These are phyloP conservation scores for Elysia crispata DNA, from an alignment of 2,888 invertebrate genomes.

Conservation along the genomic window DNA sequence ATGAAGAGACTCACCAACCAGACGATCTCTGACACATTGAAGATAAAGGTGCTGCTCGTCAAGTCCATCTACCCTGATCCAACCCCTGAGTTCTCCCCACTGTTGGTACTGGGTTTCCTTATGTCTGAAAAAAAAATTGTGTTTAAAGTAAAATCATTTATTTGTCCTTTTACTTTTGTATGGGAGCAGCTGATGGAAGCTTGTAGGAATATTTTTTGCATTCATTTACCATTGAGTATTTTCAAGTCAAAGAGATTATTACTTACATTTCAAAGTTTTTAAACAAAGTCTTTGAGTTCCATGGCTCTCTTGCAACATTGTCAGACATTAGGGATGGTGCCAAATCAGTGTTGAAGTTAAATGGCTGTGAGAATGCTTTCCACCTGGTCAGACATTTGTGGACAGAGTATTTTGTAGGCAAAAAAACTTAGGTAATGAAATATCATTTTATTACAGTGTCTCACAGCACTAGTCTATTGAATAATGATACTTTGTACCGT, in stretches of 20 bases:
- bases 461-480: no score
- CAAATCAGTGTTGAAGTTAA: constrained; percentile 72
- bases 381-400: constrained; percentile 60
- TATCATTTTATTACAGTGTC: no score
- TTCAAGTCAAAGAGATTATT: no score
- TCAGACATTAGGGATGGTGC: constrained; percentile 63
- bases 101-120: constrained; percentile 76
- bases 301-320: constrained; percentile 71
- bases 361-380: constrained; percentile 68
- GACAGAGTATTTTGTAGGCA: background rate
- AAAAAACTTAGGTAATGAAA: no score
- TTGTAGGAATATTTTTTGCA: no score
- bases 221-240: no score
- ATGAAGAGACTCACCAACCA: constrained; percentile 62
- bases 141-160: background rate
- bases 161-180: no score
- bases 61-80: constrained; percentile 65
- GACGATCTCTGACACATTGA: constrained; percentile 69
- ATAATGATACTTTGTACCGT: no score
- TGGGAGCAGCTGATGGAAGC: no score
- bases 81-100: constrained; percentile 71
- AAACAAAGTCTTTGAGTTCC: constrained; percentile 67
- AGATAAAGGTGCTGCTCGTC: constrained; percentile 60
- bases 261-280: constrained; percentile 55
- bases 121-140: constrained; percentile 54